These are phyloP conservation scores for Lasiurus cinereus DNA, from an alignment of 2,113 vertebrate species.

Conservation along the genomic window DNA sequence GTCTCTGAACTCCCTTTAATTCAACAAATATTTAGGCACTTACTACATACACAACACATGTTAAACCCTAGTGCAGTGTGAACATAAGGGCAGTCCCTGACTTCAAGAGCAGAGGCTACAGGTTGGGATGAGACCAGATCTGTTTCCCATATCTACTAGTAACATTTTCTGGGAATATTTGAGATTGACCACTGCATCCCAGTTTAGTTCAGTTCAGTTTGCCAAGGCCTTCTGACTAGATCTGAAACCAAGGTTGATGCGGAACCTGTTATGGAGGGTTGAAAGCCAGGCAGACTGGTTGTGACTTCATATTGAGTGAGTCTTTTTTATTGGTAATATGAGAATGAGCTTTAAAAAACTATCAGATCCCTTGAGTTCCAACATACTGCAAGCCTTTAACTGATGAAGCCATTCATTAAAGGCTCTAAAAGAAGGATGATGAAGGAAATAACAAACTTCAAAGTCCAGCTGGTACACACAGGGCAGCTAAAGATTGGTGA, in stretches of 20 bases:
- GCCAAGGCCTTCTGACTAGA: not conserved
- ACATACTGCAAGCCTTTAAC: not conserved
- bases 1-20: not conserved
- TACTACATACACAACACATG: not conserved
- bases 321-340: not conserved
- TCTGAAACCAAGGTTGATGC: slow-evolving; percentile 10
- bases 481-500: not conserved
- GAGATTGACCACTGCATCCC: not conserved
- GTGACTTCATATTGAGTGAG: not conserved
- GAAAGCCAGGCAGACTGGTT: not conserved
- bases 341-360: not conserved
- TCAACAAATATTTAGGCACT: not conserved
- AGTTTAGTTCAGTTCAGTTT: slow-evolving; percentile 9
- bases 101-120: not conserved
- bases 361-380: not conserved
- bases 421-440: not conserved
- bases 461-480: not conserved
- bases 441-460: not conserved
- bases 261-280: not conserved
- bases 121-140: not conserved
- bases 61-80: not conserved
- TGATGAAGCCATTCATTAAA: not conserved
- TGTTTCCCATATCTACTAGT: not conserved
- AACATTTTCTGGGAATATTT: not conserved
- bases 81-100: not conserved